Base-by-base conservation (phyloP, 2,113 vertebrate species). In the Cebidichthys violaceus region DNA sequence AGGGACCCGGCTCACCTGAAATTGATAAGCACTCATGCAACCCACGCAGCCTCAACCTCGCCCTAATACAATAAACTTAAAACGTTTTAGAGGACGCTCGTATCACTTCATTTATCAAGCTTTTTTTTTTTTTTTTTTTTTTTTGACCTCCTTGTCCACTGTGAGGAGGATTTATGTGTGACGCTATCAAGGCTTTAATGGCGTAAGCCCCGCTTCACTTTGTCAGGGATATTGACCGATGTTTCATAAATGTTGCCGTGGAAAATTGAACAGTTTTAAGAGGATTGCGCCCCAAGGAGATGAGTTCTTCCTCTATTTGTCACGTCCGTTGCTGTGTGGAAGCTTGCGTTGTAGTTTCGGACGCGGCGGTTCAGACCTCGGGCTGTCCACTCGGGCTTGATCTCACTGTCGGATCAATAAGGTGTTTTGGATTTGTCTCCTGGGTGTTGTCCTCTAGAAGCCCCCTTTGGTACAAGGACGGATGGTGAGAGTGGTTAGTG, bases 71-170 rank as follows among this genome's bases (percentile, higher is more conserved):
- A 88, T 88, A 89, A 84, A 91, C 77, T 79, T 70, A 71, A 74
- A 79, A 54, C 24, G 15, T 84, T 89, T 87, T 81, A 85, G 70
- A 87, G 83, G 81, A 81, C 81, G 20, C 81, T 76, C 24, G 14
- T 57, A 86, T 69, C 81, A 72, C 77, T 77, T 87, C 64, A 91
- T 91, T 89, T 81, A 89, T 90, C 83, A 87, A 78, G 67, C 41
- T 66, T 84, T 69, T 81, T 79, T n/a, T n/a, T n/a, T n/a, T n/a
- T n/a, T n/a, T n/a, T n/a, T n/a, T n/a, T n/a, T n/a, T 71, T 78
- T 79, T 86, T 55, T 77, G 57, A 90, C 69, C 52, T 80, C 70
- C 77, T 33, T 76, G 57, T 33, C 18, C 52, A n/a, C 52, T 45
- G 5, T 65, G 81, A 54, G 77, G 52, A 70, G 75, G 79, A 87